These are phyloP conservation scores for Dusona sp. DNA, from an alignment of 2,888 invertebrate species.

Conservation along the genomic window DNA sequence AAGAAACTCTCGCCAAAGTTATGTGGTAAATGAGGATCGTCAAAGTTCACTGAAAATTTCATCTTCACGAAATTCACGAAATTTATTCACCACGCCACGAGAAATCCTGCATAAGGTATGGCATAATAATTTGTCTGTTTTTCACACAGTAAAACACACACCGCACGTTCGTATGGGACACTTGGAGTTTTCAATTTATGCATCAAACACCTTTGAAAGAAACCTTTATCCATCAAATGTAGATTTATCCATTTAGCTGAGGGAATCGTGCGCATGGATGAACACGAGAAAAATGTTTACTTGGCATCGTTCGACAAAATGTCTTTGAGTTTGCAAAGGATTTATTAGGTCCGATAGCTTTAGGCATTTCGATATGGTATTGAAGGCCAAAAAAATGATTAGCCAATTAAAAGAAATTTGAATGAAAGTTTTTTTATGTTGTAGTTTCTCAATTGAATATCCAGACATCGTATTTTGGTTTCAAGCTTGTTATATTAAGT, in stretches of 20 bases:
- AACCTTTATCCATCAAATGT: background rate
- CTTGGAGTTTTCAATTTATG: background rate
- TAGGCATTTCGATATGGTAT: background rate
- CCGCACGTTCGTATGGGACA: too few relatives aligned
- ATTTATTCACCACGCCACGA: slow-evolving; percentile 18
- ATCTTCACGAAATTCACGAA: slow-evolving; percentile 22
- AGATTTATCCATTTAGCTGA: background rate
- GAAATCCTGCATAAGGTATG: background rate
- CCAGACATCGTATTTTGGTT: background rate
- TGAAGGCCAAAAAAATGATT: background rate
- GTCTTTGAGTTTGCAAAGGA: background rate
- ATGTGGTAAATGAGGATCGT: slow-evolving; percentile 8
- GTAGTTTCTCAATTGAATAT: background rate
- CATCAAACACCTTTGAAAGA: background rate
- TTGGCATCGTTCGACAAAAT: background rate
- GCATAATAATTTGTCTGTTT: background rate
- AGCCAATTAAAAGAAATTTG: background rate
- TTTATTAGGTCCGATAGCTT: background rate
- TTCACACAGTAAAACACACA: background rate
- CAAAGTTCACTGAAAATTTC: slow-evolving; percentile 34
- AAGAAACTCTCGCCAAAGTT: background rate
- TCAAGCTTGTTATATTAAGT: background rate
- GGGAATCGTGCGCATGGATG: background rate
- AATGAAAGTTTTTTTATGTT: background rate
- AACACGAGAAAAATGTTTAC: background rate